Conservation (phyloP, 2,113 vertebrate species). For the Ahaetulla prasina region DNA sequence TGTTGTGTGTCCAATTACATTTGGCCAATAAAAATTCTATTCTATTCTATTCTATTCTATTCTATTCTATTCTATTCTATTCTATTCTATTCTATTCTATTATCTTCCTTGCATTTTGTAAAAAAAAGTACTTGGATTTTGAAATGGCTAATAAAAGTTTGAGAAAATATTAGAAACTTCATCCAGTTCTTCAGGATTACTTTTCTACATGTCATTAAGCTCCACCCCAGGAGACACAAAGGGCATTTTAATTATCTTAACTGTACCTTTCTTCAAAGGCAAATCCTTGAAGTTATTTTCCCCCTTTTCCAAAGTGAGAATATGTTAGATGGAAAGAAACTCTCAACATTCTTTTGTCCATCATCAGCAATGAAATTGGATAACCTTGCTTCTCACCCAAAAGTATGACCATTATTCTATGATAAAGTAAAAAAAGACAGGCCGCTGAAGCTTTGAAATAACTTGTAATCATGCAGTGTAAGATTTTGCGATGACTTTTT, state of each 20-base stretch:
- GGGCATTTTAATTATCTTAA: conserved; percentile 6
- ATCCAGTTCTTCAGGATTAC: not conserved
- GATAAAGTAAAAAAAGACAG: not conserved
- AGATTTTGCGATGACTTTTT: not conserved
- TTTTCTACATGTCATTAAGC: not conserved
- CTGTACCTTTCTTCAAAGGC: not conserved
- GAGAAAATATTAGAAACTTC: not conserved
- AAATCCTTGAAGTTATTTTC: not conserved
- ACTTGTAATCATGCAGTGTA: not conserved
- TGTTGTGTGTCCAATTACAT: no score
- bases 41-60: no score
- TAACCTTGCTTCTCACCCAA: not conserved
- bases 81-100: no score
- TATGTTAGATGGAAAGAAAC: not conserved
- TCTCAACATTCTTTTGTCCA: not conserved
- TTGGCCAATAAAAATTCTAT: no score
- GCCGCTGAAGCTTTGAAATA: not conserved
- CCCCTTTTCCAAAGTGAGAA: not conserved
- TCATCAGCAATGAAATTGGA: not conserved
- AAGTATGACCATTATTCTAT: not conserved
- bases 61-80: no score
- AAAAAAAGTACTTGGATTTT: not conserved
- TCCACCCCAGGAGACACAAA: not conserved
- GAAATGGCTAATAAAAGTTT: not conserved
- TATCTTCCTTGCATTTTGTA: not conserved